These are phyloP conservation scores for Drosophila neoperkinsi DNA, from an alignment of 2,888 invertebrate species.

Conservation along the genomic window DNA sequence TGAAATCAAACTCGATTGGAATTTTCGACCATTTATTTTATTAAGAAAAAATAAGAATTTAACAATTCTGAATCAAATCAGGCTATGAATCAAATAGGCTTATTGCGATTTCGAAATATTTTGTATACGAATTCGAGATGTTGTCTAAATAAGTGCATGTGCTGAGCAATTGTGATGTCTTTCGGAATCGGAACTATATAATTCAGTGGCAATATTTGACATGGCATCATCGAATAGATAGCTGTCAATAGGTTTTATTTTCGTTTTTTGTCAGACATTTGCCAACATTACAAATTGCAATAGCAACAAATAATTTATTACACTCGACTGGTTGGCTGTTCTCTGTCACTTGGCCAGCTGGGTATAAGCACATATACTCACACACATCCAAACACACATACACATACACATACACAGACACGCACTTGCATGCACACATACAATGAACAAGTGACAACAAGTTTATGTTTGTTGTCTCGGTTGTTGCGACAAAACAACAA, in stretches of 20 bases:
- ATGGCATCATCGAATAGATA: not conserved
- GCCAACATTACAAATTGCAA: constrained; percentile 65
- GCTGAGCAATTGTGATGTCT: not conserved
- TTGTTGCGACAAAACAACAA: constrained; percentile 55
- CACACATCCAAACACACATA: not conserved
- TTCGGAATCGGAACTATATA: not conserved
- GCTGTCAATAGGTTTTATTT: constrained; percentile 7
- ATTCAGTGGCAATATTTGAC: not conserved
- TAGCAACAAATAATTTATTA: constrained; percentile 66
- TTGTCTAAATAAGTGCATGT: not conserved
- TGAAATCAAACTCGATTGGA: not conserved
- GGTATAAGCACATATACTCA: not conserved
- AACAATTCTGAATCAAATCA: not conserved
- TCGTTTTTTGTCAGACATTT: constrained; percentile 30
- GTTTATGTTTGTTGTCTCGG: constrained; percentile 31
- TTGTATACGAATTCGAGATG: not conserved
- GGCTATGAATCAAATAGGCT: not conserved
- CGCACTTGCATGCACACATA: not conserved
- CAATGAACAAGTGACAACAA: constrained; percentile 45
- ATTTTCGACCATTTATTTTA: not conserved
- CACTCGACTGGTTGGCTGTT: constrained; percentile 50
- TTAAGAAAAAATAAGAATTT: not conserved
- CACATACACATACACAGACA: not conserved
- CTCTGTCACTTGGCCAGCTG: constrained; percentile 35
- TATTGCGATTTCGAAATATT: not conserved